These are phyloP conservation scores for Neogobius melanostomus DNA, from an alignment of 2,113 vertebrate genomes.

Conservation along the genomic window DNA sequence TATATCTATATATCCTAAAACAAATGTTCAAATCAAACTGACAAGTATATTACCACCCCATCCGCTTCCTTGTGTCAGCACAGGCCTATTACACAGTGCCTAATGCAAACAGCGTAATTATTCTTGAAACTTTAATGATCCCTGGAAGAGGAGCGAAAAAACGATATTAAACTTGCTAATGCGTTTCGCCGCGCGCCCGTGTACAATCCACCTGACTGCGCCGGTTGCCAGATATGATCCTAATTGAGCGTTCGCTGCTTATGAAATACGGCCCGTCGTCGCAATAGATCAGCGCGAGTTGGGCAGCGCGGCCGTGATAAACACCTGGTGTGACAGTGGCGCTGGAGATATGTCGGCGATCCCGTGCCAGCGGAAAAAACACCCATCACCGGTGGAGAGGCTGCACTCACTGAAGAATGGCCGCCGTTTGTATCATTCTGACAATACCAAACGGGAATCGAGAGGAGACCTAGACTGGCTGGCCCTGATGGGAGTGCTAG, in stretches of 20 bases:
- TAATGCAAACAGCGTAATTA: not conserved
- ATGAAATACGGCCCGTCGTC: slow-evolving; percentile 51
- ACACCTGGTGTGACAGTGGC: slow-evolving; percentile 60
- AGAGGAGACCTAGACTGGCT: slow-evolving; percentile 44
- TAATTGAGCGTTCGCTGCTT: slow-evolving; percentile 48
- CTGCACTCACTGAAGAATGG: slow-evolving; percentile 54
- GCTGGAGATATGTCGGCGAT: slow-evolving; percentile 71
- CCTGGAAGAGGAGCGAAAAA: not conserved
- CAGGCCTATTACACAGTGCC: not conserved
- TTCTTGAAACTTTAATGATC: slow-evolving; percentile 5
- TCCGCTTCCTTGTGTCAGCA: not conserved
- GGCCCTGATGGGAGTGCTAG: slow-evolving; percentile 13
- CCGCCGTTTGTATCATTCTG: slow-evolving; percentile 61
- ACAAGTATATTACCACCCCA: not conserved
- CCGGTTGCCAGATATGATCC: slow-evolving; percentile 44
- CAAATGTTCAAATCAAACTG: not conserved
- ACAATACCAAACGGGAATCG: slow-evolving; percentile 58
- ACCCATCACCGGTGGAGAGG: slow-evolving; percentile 64
- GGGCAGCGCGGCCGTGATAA: slow-evolving; percentile 58
- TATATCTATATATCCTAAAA: too few species aligned
- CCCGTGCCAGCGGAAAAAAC: slow-evolving; percentile 59
- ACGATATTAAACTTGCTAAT: not conserved
- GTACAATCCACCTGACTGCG: slow-evolving; percentile 15
- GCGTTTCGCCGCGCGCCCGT: slow-evolving; percentile 10
- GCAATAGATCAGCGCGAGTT: slow-evolving; percentile 54